Conservation (phyloP, 2,888 invertebrate species). For the Lepidochitona cinerea region DNA sequence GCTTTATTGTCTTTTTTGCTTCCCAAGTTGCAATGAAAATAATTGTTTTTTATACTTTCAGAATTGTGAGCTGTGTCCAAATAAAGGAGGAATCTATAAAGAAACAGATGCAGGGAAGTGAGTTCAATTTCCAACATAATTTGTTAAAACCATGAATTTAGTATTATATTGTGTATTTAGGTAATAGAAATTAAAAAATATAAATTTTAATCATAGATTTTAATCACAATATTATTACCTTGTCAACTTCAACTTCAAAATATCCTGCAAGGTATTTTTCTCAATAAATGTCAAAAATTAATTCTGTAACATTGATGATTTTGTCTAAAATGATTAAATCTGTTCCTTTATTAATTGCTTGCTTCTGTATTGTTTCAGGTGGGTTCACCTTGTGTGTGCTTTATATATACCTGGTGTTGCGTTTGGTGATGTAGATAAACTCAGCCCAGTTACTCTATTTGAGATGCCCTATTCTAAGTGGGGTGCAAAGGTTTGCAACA, state of each 20-base stretch:
- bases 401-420: constrained; percentile 97
- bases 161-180: too few species aligned
- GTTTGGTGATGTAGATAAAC: constrained; percentile 84
- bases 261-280: background rate
- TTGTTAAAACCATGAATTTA: too few species aligned
- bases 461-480: constrained; percentile 98
- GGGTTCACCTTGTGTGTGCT: constrained; percentile 98
- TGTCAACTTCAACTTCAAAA: too few species aligned
- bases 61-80: constrained; percentile 95
- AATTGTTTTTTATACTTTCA: too few species aligned
- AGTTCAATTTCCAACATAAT: too few species aligned
- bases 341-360: too few species aligned
- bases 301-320: background rate
- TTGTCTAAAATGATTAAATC: too few species aligned
- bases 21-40: too few species aligned
- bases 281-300: background rate
- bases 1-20: too few species aligned
- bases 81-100: constrained; percentile 91
- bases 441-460: constrained; percentile 92
- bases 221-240: too few species aligned
- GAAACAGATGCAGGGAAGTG: constrained; percentile 95
- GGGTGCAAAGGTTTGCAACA: constrained; percentile 90
- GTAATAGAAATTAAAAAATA: too few species aligned
- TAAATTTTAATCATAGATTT: too few species aligned
- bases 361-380: constrained; percentile 72